Base-by-base conservation (phyloP, 2,113 vertebrate genomes). In the Callorhinus ursinus region DNA sequence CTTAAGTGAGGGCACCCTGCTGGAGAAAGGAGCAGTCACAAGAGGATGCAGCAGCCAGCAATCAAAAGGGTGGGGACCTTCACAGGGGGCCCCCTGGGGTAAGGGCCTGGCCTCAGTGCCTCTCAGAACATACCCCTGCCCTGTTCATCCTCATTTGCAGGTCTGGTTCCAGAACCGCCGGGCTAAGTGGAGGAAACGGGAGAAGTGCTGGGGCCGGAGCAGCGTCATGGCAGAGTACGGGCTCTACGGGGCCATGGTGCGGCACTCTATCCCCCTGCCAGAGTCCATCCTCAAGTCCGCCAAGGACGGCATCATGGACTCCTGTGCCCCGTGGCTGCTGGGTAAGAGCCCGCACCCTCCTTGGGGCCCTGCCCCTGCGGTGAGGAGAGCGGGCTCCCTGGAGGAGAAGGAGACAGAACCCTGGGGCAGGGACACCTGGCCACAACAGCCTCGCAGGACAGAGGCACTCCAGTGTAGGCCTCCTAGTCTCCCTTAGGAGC, bases 91-190 rank as follows among this genome's bases (percentile, higher is more conserved):
- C 71, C 65, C 1, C 69, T 1, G 0, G 1, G 4, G 36, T 2
- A 21, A 28, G n/a, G 63, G 28, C 51, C 28, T 8, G 15, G 87
- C 13, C 16, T 57, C 16, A 2, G 19, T 0, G 21, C 46, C 53
- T 42, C 69, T 55, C 36, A 19, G 63, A 65, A 59, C 8, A 15
- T 0, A 0, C 5, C 53, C 14, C 55, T 93, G 28, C 95, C 33
- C 71, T 8, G 24, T 51, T 14, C 7, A 0, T 55, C 79, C 18
- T 36, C 26, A 49, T 86, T 9, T 21, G 42, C 94, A 99, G 99
- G 99, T 99, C 42, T 99, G 99, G 99, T 99, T 99, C 98, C 99
- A 99, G 99, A 99, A 99, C 97, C 99, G 99, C 57, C 98, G 99
- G 92, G 99, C 99, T 98, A 99, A 99, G 92, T 99, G 99, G 99